These are phyloP conservation scores for Sceloporus undulatus DNA, from an alignment of 2,113 vertebrate species.

Conservation along the genomic window DNA sequence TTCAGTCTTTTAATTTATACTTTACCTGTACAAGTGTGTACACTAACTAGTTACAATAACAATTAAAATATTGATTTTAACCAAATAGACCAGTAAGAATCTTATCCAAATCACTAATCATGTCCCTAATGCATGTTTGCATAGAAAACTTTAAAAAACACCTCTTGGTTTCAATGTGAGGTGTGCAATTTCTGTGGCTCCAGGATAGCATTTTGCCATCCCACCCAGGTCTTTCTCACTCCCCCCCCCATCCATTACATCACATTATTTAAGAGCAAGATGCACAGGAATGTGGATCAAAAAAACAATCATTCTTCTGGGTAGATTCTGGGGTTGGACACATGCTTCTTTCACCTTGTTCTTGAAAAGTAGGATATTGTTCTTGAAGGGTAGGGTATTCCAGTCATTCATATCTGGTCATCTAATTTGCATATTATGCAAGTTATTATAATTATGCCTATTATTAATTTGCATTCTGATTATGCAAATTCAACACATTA, in stretches of 20 bases:
- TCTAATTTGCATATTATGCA: no score
- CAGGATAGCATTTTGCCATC: background rate
- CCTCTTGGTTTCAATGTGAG: background rate
- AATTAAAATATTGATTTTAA: slow-evolving; percentile 2
- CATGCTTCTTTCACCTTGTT: no score
- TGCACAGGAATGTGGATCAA: background rate
- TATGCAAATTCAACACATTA: no score
- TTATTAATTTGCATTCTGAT: no score
- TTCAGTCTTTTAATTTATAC: background rate
- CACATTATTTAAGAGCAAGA: background rate
- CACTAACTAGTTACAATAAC: background rate
- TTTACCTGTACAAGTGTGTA: background rate
- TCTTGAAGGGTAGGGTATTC: no score
- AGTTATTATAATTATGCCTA: no score
- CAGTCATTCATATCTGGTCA: no score
- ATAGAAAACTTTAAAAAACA: background rate
- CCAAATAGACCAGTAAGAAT: background rate
- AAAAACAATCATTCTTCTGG: background rate
- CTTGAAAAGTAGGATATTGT: no score
- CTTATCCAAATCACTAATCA: background rate
- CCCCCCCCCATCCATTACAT: background rate
- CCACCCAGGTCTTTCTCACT: no score
- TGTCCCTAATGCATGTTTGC: background rate
- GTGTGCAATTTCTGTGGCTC: background rate
- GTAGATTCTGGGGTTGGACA: no score